Percentiles rank a stretch among this genome's conserved stretches.
These are phyloP conservation scores for Eumaeus atala DNA, from an alignment of 1,140 invertebrate genomes.

Conservation along the genomic window DNA sequence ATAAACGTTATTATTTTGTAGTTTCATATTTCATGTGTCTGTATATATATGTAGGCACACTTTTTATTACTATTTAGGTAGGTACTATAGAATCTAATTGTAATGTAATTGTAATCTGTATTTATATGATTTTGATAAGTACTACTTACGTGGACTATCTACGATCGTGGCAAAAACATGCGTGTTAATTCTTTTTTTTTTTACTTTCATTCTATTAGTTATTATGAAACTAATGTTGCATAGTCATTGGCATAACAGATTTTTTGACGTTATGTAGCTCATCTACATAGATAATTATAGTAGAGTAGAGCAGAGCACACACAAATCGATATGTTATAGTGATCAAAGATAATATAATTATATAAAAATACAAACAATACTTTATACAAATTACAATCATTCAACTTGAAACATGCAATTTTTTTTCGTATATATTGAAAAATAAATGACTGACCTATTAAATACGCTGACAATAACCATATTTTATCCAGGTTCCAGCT, in stretches of 20 bases:
- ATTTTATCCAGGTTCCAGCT: constrained; percentile 45
- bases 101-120: no score
- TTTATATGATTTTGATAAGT: no score
- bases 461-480: constrained; percentile 70
- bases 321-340: background rate
- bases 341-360: background rate
- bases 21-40: no score
- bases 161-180: no score
- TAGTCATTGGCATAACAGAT: constrained; percentile 10
- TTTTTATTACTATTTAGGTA: no score
- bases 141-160: no score
- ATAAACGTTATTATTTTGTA: no score
- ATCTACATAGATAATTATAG: constrained; percentile 7
- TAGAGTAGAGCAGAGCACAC: background rate
- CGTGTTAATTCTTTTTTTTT: no score
- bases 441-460: constrained; percentile 53
- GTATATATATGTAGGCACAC: no score
- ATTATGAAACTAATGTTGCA: constrained; percentile 6
- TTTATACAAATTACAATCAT: background rate
- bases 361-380: constrained; percentile 7
- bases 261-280: constrained; percentile 1
- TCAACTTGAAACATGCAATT: constrained; percentile 21
- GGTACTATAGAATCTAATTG: no score
- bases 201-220: background rate
- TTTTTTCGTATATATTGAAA: constrained; percentile 18